Base-by-base conservation (phyloP, 2,113 vertebrate genomes). In the Budorcas taxicolor region DNA sequence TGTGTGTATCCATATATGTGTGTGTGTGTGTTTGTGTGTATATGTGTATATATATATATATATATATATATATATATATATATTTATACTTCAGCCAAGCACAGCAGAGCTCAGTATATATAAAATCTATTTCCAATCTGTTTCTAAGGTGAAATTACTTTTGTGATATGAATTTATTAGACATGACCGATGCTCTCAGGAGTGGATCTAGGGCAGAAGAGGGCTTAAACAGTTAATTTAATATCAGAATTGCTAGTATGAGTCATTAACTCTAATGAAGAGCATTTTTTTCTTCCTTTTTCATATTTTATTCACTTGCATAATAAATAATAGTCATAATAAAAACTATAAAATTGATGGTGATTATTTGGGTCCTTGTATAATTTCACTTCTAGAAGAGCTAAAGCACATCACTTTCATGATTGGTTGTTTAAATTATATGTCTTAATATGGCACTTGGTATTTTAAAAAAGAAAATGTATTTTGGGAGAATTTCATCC, bases 401-500 rank as follows among this genome's bases (percentile, higher is more conserved):
- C 84, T 96, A 96, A 96, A 52, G 50, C 33, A 25, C 85, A 87
- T 82, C 25, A 50, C 60, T 96, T 91, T 55, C 80, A 57, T 84
- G 88, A 97, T 91, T 45, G 64, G 53, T 94, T 87, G 64, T 96
- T 96, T 97, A 96, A 97, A 95, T 97, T 95, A 94, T 58, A 90
- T 80, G 27, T 88, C 95, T 97, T 96, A 92, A 91, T 98, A 94
- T 89, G 86, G 81, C 64, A 93, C 36, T 96, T 60, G 47, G 27
- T 94, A 78, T 94, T 97, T 97, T 83, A 89, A 93, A 98, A 97
- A 97, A 85, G 83, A 60, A 97, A 94, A 96, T 95, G 62, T 97
- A 98, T 97, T 98, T 98, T 90, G 52, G 33, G 86, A 94, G 47
- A 93, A 93, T 95, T 97, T 94, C 27, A 95, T 93, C 87, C 97